Percentiles rank a stretch among this genome's conserved stretches.
These are phyloP conservation scores for Microtus oregoni DNA, from an alignment of 2,113 vertebrate genomes.

Conservation along the genomic window DNA sequence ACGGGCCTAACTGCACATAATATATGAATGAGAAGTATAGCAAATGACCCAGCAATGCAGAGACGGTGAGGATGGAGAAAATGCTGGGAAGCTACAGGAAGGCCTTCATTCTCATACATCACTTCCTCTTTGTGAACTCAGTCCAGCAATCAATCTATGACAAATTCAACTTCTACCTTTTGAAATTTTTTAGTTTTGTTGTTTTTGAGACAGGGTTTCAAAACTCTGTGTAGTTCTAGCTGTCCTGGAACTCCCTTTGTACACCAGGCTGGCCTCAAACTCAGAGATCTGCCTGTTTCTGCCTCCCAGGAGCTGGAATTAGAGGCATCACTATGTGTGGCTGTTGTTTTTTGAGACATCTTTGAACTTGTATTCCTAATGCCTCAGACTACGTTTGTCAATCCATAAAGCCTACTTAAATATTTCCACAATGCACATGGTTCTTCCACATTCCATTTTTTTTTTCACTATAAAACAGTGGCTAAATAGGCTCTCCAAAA, in stretches of 20 bases:
- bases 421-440: slow-evolving; percentile 2
- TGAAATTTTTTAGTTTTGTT: neutral
- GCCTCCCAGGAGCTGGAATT: neutral
- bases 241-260: neutral
- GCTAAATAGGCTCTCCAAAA: neutral
- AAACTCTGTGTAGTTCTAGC: neutral
- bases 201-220: neutral
- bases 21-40: neutral
- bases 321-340: neutral
- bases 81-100: neutral
- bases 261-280: neutral
- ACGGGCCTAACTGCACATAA: neutral
- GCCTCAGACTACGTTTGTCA: neutral
- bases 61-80: neutral
- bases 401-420: slow-evolving; percentile 24
- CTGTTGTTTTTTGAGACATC: neutral
- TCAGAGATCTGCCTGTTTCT: neutral
- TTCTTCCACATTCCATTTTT: neutral
- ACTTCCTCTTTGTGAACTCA: neutral
- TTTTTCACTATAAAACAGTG: slow-evolving; percentile 6
- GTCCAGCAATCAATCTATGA: neutral
- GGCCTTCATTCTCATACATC: neutral
- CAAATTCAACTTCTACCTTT: neutral
- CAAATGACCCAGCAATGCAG: neutral
- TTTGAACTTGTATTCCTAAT: neutral